phyloP scores from a whole-genome alignment of 2,888 invertebrate species.

The Rhingia rostrata region DNA sequence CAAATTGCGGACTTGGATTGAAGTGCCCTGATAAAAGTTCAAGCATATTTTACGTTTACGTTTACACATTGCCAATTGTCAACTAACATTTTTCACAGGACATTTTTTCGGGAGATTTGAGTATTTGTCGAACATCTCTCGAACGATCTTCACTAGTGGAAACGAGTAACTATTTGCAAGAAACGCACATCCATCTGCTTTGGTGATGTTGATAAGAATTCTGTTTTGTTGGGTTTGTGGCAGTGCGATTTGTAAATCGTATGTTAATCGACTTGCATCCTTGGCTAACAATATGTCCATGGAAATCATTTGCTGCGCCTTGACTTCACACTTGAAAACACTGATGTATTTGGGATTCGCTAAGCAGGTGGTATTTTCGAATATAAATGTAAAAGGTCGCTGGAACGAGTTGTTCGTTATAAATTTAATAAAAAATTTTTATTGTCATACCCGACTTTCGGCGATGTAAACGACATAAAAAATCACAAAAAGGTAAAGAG shows the following conservation, averaged over 20 bases:
- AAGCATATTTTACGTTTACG: not conserved
- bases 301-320: not conserved
- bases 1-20: conserved; percentile 33
- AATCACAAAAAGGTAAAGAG: too few species aligned
- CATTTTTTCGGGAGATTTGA: conserved; percentile 53
- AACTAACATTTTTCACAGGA: conserved; percentile 57
- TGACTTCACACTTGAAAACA: conserved; percentile 2
- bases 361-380: conserved; percentile 13
- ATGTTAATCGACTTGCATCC: not conserved
- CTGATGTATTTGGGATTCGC: conserved; percentile 2
- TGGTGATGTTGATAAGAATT: conserved; percentile 30
- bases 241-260: conserved; percentile 7
- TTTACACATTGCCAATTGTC: not conserved
- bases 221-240: not conserved
- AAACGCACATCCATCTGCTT: conserved; percentile 54
- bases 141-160: conserved; percentile 51
- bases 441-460: too few species aligned
- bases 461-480: too few species aligned
- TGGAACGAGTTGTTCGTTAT: not conserved
- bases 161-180: conserved; percentile 29
- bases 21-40: conserved; percentile 22
- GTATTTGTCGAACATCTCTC: conserved; percentile 41
- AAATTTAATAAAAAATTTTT: too few species aligned
- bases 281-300: not conserved
- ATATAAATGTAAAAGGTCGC: conserved; percentile 47